Conservation (phyloP, 2,113 vertebrate genomes). For the Dicerorhinus sumatrensis region DNA sequence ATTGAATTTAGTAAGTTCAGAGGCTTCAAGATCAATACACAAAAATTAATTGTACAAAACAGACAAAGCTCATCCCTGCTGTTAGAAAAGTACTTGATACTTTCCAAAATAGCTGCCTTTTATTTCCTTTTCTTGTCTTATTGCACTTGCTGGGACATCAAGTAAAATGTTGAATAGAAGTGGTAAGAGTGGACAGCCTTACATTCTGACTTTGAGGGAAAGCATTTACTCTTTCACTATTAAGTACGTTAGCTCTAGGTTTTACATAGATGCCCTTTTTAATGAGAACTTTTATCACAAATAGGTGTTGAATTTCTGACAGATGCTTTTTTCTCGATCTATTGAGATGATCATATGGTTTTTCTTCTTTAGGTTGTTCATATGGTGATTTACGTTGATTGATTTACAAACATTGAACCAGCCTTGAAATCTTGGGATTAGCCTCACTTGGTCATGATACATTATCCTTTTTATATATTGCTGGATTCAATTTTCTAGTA, state of each 20-base stretch:
- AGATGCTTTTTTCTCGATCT: not conserved
- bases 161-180: not conserved
- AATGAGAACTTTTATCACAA: not conserved
- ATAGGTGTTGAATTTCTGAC: not conserved
- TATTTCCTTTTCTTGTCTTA: not conserved
- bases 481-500: not conserved
- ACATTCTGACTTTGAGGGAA: not conserved
- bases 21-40: not conserved
- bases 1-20: not conserved
- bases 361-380: constrained; percentile 4
- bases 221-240: not conserved
- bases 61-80: not conserved
- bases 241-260: not conserved
- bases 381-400: not conserved
- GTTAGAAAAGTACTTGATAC: not conserved
- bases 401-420: not conserved
- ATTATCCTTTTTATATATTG: not conserved
- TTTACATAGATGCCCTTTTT: not conserved
- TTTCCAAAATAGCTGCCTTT: constrained; percentile 11
- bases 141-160: not conserved
- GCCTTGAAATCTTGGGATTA: not conserved
- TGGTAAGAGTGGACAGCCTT: not conserved
- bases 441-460: not conserved
- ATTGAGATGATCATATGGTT: not conserved
- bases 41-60: not conserved